A percentile compares a stretch with the other conserved stretches of the same genome.
Evolutionary conservation across 2,113 vertebrate species (phyloP).

Genomic region (Gambusia affinis): DNA sequence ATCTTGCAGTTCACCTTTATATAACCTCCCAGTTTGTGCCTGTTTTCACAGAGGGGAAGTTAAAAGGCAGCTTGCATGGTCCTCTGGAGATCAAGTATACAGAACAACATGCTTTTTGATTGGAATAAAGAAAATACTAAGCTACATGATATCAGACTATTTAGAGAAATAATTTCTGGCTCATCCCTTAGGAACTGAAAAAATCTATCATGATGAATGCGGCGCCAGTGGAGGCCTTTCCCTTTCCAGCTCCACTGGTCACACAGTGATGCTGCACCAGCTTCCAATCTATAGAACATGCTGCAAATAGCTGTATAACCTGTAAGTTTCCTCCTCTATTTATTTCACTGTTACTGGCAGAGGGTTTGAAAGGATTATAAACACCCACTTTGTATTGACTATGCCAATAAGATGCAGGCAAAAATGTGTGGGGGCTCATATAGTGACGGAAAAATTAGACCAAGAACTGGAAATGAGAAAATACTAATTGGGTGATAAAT

Average conservation of each 20-base stretch:
- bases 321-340: constrained; percentile 52
- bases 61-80: neutral
- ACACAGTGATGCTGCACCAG: constrained; percentile 35
- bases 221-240: constrained; percentile 61
- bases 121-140: constrained; percentile 32
- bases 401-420: constrained; percentile 52
- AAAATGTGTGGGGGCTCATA: constrained; percentile 28
- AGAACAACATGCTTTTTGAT: constrained; percentile 29
- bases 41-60: neutral
- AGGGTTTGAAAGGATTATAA: constrained; percentile 61
- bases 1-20: neutral
- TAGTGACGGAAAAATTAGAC: constrained; percentile 37
- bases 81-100: neutral
- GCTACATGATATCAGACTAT: constrained; percentile 65
- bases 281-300: constrained; percentile 52
- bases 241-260: constrained; percentile 58
- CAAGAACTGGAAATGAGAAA: neutral
- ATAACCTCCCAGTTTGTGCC: neutral
- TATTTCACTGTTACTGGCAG: constrained; percentile 64
- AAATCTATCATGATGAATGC: constrained; percentile 69
- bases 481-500: constrained; percentile 14
- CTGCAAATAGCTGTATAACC: constrained; percentile 50
- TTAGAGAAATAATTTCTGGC: constrained; percentile 66
- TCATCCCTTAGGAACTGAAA: constrained; percentile 36
- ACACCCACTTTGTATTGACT: constrained; percentile 59